Evolutionary conservation across 2,797 vertebrate species (phyloP), one percentile per base, ranked within the genome.

Genomic region (Catamblyrhynchus diadema): DNA sequence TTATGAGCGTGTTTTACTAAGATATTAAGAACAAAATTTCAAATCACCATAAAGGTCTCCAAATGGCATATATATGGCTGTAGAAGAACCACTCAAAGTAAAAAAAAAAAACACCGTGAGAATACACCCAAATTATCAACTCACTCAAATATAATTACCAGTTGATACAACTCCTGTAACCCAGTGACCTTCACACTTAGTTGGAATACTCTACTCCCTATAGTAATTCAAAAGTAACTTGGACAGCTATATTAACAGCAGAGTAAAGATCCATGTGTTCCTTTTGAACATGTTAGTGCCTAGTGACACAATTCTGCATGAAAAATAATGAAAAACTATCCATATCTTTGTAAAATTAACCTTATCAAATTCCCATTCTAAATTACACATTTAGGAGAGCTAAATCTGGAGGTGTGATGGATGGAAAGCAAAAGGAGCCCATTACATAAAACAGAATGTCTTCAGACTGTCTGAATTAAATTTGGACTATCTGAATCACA

Each of bases 21-120:
- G 71, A 85, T 78, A 77, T 60, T 85, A 87, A 79, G 53, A 59
- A 78, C 35, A 85, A 94, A 95, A 89, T 87, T 91, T 25, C 64
- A 87, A 78, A 89, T 91, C 81, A 89, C 25, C 60, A 71, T 78
- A 85, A 85, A 92, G 60, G 48, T 86, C 48, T 90, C 39, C 53
- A 89, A 79, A 85, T 44, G 51, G 56, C 39, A 71, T 18, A 67
- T 28, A 32, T 32, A n/a, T 9, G 15, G 59, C 57, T 89, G 56
- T 50, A 67, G 42, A 92, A 79, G 37, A 90, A 57, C 9, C 60
- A 75, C 6, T 81, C 37, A 82, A 79, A 75, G 37, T 25, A 88
- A 62, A 15, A 84, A 74, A 37, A 57, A 90, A 56, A 42, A n/a
- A n/a, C 17, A 7, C 3, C 9, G 23, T 10, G 8, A 89, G 53